phyloP scores from a whole-genome alignment of 2,113 vertebrate species.

The Mesitornis unicolor region DNA sequence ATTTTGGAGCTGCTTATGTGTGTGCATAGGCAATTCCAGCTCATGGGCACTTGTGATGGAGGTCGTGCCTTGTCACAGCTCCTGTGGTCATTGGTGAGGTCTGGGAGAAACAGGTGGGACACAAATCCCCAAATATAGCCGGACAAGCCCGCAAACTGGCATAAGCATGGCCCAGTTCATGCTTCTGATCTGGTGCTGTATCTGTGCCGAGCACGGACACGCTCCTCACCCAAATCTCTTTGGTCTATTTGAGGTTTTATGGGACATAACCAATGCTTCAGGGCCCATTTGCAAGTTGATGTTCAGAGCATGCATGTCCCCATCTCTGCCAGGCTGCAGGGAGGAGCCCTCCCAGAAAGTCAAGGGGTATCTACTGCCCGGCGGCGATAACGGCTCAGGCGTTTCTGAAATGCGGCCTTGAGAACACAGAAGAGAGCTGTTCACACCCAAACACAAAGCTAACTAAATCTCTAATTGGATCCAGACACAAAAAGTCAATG shows the following conservation, averaged over 20 bases:
- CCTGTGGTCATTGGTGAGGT: neutral
- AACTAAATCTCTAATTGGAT: no score
- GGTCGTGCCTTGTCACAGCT: neutral
- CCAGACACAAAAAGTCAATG: neutral
- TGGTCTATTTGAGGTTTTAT: neutral
- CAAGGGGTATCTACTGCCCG: no score
- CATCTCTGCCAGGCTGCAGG: neutral
- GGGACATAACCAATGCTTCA: neutral
- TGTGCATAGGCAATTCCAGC: neutral
- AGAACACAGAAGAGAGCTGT: accelerated
- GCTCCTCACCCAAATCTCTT: neutral
- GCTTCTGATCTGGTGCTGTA: neutral
- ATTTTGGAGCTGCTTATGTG: neutral
- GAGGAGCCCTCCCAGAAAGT: no score
- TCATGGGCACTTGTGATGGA: neutral
- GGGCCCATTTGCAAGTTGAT: neutral
- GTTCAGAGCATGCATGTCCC: accelerated
- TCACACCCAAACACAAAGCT: accelerated
- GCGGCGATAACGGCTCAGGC: accelerated
- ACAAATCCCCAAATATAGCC: neutral
- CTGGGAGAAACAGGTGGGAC: neutral
- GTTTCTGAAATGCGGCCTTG: accelerated
- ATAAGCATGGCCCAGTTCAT: neutral
- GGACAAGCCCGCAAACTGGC: neutral
- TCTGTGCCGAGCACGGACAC: accelerated